Percentiles rank a stretch among this genome's conserved stretches.
Evolutionary conservation across 2,797 vertebrate genomes (phyloP).

Genomic region (Microctenopoma steveboyesi): DNA sequence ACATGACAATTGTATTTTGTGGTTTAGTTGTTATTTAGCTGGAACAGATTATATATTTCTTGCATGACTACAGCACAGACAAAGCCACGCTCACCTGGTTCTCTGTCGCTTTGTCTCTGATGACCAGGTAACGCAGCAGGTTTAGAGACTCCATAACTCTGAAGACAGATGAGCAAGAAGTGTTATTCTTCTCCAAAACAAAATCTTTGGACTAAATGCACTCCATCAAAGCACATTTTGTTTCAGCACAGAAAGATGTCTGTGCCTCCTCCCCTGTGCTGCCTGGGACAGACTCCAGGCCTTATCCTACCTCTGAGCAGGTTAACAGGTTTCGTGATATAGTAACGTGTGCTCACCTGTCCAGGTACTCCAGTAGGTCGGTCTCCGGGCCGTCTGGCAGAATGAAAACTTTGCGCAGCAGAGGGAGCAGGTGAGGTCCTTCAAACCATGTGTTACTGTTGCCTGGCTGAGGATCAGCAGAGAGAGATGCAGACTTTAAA

Average conservation of each 20-base stretch:
- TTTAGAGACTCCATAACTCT: slow-evolving; percentile 97
- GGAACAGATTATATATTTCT: too few species aligned
- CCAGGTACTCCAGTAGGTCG: slow-evolving; percentile 91
- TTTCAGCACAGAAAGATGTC: too few species aligned
- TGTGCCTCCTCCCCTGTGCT: neutral
- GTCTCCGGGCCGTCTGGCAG: slow-evolving; percentile 94
- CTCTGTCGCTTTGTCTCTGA: slow-evolving; percentile 91
- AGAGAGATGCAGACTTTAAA: neutral
- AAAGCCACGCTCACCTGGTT: slow-evolving; percentile 85
- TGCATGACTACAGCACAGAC: neutral
- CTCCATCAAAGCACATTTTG: too few species aligned
- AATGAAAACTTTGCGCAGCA: slow-evolving; percentile 88
- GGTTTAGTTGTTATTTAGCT: neutral
- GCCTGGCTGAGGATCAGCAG: slow-evolving; percentile 72
- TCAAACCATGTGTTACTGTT: slow-evolving; percentile 86
- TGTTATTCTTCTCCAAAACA: neutral
- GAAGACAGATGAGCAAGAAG: neutral
- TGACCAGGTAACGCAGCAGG: slow-evolving; percentile 92
- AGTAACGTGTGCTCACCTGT: slow-evolving; percentile 82
- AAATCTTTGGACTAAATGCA: neutral
- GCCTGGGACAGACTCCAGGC: slow-evolving; percentile 2
- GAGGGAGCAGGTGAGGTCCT: slow-evolving; percentile 88
- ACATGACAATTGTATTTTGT: neutral
- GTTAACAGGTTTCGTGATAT: neutral
- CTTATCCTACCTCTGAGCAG: neutral